Conservation (phyloP, 2,113 vertebrate species). For the Girardinichthys multiradiatus region DNA sequence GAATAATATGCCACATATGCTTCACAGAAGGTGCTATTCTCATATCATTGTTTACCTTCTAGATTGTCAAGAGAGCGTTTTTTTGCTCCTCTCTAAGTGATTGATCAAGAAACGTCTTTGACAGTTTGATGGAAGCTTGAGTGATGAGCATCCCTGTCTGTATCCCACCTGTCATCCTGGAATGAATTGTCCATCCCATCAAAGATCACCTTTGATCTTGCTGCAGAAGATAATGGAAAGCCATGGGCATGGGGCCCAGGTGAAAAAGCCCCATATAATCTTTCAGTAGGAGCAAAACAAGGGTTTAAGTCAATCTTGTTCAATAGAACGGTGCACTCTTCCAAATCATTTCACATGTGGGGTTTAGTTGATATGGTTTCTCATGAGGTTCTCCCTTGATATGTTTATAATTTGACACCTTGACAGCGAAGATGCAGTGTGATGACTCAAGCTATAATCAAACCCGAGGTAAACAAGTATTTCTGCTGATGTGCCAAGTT, state of each 20-base stretch:
- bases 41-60: conserved; percentile 48
- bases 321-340: conserved; percentile 42
- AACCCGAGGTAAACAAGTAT: conserved; percentile 46
- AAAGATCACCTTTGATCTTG: conserved; percentile 77
- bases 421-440: conserved; percentile 29
- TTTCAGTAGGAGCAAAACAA: conserved; percentile 14
- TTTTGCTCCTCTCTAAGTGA: conserved; percentile 58
- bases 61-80: conserved; percentile 56
- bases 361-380: conserved; percentile 42
- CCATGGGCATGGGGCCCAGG: conserved; percentile 26
- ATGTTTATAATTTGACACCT: conserved; percentile 48
- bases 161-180: conserved; percentile 70
- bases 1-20: background rate
- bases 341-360: conserved; percentile 45
- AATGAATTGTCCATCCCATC: conserved; percentile 77
- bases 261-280: conserved; percentile 47
- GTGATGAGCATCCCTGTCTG: conserved; percentile 70
- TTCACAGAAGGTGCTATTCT: conserved; percentile 23
- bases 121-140: conserved; percentile 75
- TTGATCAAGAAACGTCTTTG: conserved; percentile 75
- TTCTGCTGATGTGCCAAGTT: conserved; percentile 37
- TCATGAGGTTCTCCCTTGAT: conserved; percentile 38
- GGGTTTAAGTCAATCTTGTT: conserved; percentile 43
- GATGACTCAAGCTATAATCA: conserved; percentile 46
- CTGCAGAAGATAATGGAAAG: conserved; percentile 57